Conservation (phyloP, 37 sponge, comb jelly and placozoan species). For the Halisarca cf. caerulea region DNA sequence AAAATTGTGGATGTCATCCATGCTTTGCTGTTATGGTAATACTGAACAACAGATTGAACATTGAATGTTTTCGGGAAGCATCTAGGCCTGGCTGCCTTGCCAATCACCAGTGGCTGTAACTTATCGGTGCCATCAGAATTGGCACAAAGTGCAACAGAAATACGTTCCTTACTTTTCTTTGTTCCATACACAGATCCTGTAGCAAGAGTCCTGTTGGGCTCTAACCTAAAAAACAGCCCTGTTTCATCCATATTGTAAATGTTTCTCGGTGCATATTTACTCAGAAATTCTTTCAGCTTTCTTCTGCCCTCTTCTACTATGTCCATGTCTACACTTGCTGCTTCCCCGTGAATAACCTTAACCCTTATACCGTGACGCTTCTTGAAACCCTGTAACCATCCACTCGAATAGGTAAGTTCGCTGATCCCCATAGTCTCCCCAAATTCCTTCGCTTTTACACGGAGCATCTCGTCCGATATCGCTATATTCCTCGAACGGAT, state of each 20-base stretch:
- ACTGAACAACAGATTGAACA: neutral
- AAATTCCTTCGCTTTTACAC: neutral
- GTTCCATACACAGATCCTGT: neutral
- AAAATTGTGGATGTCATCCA: neutral
- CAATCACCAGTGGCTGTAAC: neutral
- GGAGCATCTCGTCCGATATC: neutral
- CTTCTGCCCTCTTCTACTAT: neutral
- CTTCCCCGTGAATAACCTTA: no score
- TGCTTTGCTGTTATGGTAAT: neutral
- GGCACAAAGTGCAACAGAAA: neutral
- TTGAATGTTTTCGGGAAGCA: neutral
- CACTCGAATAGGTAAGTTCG: no score
- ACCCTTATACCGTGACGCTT: no score
- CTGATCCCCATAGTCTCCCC: no score
- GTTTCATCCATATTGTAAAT: conserved; percentile 5
- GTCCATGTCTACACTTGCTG: neutral
- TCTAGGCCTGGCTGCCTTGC: neutral
- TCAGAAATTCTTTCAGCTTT: no score
- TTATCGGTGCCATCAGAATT: neutral
- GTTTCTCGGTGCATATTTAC: neutral
- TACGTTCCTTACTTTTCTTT: neutral
- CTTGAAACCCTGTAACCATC: no score
- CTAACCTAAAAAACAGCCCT: neutral
- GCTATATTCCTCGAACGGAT: neutral
- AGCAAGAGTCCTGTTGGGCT: neutral